Percentiles rank a stretch among this genome's conserved stretches.
phyloP scores from a whole-genome alignment of 2,113 vertebrate genomes.

The Amphilophus citrinellus region DNA sequence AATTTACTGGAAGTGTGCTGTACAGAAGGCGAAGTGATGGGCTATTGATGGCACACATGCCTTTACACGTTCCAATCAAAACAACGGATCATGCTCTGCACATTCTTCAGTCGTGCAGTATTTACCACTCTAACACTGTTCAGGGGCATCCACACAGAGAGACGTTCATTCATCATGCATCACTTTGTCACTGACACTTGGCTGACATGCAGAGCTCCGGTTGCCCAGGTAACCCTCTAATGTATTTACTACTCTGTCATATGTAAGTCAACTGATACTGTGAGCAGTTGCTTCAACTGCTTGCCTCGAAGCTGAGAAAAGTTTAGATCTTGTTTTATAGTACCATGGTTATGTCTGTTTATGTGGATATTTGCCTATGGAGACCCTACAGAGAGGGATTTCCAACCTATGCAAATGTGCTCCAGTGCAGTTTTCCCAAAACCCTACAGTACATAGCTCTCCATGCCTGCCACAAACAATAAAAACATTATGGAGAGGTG shows the following conservation, averaged over 20 bases:
- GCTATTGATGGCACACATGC: background rate
- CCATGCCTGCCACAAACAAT: background rate
- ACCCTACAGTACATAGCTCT: background rate
- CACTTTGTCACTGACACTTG: background rate
- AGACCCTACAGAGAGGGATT: background rate
- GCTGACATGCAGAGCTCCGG: background rate
- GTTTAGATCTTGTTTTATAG: background rate
- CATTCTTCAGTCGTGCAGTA: background rate
- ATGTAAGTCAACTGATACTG: background rate
- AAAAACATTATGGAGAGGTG: background rate
- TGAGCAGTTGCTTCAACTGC: background rate
- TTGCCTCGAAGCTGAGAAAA: background rate
- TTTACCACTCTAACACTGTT: background rate
- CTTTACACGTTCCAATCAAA: background rate
- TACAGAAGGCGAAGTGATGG: background rate
- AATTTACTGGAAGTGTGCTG: background rate
- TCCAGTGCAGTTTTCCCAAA: background rate
- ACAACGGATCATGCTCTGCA: background rate
- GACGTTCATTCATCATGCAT: background rate
- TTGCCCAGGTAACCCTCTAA: background rate
- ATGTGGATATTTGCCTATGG: background rate
- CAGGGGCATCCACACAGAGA: background rate
- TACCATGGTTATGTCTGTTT: background rate
- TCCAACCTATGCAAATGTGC: background rate
- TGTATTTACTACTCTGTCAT: background rate